Evolutionary conservation across 2,797 vertebrate species (phyloP).

Genomic region (Momotus momota): DNA sequence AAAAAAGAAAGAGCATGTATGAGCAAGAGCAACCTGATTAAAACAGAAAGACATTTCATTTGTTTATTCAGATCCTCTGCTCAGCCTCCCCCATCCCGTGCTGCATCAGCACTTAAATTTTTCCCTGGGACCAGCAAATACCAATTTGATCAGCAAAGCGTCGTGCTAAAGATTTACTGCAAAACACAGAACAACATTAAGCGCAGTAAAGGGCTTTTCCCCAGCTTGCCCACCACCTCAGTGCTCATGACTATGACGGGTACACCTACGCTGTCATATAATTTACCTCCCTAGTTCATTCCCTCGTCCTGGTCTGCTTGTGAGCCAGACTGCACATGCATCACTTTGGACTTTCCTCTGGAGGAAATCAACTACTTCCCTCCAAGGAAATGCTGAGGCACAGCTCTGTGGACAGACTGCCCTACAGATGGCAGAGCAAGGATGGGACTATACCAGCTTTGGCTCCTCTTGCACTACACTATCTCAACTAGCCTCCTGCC

Average conservation of each 20-base stretch:
- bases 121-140: background rate
- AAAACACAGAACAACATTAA: background rate
- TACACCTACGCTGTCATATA: background rate
- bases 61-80: conserved; percentile 20
- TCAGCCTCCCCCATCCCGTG: background rate
- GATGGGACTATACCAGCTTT: background rate
- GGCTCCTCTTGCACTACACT: conserved; percentile 8
- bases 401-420: background rate
- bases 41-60: background rate
- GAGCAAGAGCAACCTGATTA: conserved; percentile 41
- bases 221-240: background rate
- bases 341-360: background rate
- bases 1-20: conserved; percentile 3
- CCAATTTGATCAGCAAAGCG: background rate
- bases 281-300: conserved; percentile 11
- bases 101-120: background rate
- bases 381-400: accelerated
- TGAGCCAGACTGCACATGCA: background rate
- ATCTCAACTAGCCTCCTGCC: background rate
- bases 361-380: background rate
- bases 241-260: accelerated
- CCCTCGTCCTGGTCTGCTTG: background rate
- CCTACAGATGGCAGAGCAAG: background rate
- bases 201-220: background rate
- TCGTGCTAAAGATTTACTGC: background rate